Evolutionary conservation across 2,113 vertebrate genomes (phyloP), one percentile per base, ranked within the genome.

Genomic region (Willisornis vidua): DNA sequence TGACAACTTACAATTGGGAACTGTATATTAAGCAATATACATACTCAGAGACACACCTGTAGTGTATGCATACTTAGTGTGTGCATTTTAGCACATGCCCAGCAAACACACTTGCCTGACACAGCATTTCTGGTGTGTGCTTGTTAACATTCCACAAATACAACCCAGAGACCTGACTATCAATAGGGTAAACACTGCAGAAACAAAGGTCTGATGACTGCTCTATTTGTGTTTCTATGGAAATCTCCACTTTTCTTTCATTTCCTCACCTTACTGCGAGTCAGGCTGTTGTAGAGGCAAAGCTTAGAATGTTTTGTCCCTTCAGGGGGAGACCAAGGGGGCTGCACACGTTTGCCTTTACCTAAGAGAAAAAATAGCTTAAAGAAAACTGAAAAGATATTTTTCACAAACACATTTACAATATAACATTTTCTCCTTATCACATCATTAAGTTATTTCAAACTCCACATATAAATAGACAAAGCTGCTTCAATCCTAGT

Each of bases 241-340:
- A 91, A 91, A 83, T 37, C 41, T 82, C 54, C 28, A 41, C 22
- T 83, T 87, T 58, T 67, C 57, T 61, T 81, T 37, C 20, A 45
- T 49, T 89, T n/a, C n/a, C 80, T 93, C 58, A 99, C 99, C 99
- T 99, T 99, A 13, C 94, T 98, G 29, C 99, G 98, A 17, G 99
- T 99, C 82, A 99, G 98, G 94, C 99, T 99, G 97, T 99, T 99
- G 97, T 99, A 99, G 14, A 99, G 98, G 28, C 97, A 97, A 10
- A 99, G 99, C 63, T 95, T 97, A 24, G 99, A 98, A 16, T 98
- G 98, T 9, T 98, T 95, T 12, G 98, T 98, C 33, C 98, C 98
- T 35, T 97, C 89, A 10, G 99, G 99, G 5, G 98, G 97, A 51
- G 97, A 96, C 99, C 99, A 99, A 0, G 88, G 73, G 4, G 99